Evolutionary conservation across 2,888 invertebrate species (phyloP), one percentile per base, ranked within the genome.

Genomic region (Drosophila merina): DNA sequence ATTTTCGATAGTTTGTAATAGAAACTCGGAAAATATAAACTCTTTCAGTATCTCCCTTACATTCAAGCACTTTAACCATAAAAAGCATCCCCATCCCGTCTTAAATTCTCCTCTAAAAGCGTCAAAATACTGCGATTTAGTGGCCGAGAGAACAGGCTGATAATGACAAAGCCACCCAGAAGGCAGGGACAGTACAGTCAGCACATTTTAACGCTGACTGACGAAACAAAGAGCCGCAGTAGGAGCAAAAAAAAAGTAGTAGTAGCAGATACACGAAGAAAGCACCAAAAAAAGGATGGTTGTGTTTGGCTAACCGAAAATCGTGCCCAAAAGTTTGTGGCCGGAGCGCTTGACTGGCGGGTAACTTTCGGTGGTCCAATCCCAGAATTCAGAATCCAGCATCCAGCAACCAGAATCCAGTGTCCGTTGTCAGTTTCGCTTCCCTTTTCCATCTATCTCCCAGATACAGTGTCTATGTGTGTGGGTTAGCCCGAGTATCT

Each of bases 291-390:
- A 12, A 12, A 31, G 25, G 50, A 62, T 50, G 57, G 52, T 44
- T 44, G 42, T 88, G 77, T 82, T 86, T 86, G 69, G 86, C 67
- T 75, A 82, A 86, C 88, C 88, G 77, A 86, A 81, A 84, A 88
- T 83, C 86, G 88, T 83, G 83, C 79, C 79, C 72, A 84, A 88
- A 83, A 84, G 68, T 88, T 88, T 88, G 83, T 75, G 83, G 83
- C 86, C 86, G 36, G 57, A 64, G 55, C 60, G 67, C 62, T 75
- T 71, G 75, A 75, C 76, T 67, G 72, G 72, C 66, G 62, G 74
- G 62, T 31, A 75, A 74, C 74, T 64, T 48, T 64, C 67, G 67
- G 66, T 36, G 45, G 45, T 66, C 36, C 66, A 63, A 60, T 59
- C 60, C 60, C 60, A 60, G 60, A 31, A 8, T 42, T 30, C 44